Percentiles rank a stretch among this genome's conserved stretches.
Conservation (phyloP, 2,888 invertebrate genomes). For the Dasypogon diadema region DNA sequence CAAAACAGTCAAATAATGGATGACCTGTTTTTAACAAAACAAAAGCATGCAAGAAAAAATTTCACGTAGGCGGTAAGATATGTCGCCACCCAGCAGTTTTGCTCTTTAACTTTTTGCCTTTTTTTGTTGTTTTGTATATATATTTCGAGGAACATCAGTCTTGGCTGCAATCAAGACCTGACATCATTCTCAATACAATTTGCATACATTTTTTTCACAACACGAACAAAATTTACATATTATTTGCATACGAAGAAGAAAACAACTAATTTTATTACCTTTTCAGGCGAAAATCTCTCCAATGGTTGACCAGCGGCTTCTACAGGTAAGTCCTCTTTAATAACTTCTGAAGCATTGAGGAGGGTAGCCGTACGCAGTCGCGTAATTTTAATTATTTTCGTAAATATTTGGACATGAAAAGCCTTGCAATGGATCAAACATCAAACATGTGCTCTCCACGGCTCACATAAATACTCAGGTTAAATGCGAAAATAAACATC, state of each 20-base stretch:
- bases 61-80: too few relatives aligned
- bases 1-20: too few relatives aligned
- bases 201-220: slow-evolving; percentile 33
- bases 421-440: too few relatives aligned
- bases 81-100: too few relatives aligned
- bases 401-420: too few relatives aligned
- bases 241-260: slow-evolving; percentile 28
- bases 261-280: slow-evolving; percentile 25
- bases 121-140: too few relatives aligned
- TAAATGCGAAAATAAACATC: slow-evolving; percentile 22
- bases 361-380: too few relatives aligned
- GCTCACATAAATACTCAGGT: not conserved
- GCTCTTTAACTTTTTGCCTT: too few relatives aligned
- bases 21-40: too few relatives aligned
- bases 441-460: slow-evolving; percentile 15
- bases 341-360: too few relatives aligned
- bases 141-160: slow-evolving; percentile 3
- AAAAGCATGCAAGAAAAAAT: too few relatives aligned
- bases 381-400: not conserved
- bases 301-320: slow-evolving; percentile 18
- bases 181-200: slow-evolving; percentile 45
- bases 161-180: slow-evolving; percentile 19
- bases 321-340: slow-evolving; percentile 33
- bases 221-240: slow-evolving; percentile 25
- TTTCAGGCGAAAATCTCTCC: slow-evolving; percentile 34